Evolutionary conservation across 2,888 invertebrate genomes (phyloP), one percentile per base, ranked within the genome.

Genomic region (Amphipoea oculea): DNA sequence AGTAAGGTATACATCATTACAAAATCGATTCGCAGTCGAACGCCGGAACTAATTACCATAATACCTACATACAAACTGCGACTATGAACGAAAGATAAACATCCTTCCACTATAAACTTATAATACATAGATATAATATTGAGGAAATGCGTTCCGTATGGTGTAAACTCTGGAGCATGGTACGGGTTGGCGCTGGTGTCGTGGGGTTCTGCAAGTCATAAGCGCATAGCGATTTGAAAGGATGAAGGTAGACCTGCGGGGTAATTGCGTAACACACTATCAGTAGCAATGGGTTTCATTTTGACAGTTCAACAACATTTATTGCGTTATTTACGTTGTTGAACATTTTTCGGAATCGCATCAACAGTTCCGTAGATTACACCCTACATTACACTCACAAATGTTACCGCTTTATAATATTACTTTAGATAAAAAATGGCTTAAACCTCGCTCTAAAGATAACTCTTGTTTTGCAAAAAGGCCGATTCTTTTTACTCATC

Each of bases 111-210:
- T 82, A 84, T 76, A 79, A 79, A 82, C 74, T 76, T 76, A 80
- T 81, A 81, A 45, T 77, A 69, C 57, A 70, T 81, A 82, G 75
- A 69, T 86, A 82, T 80, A 86, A 76, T 84, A 88, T 88, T 89
- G 90, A 94, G 95, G 95, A 96, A 96, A 95, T 96, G 95, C 95
- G 96, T 95, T 95, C 91, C 89, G 91, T 92, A 92, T 91, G 91
- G 90, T 93, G 91, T 92, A 92, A 91, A 87, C 88, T 78, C 86
- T 88, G 92, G 90, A 85, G 89, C 90, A 89, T 95, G 94, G 95
- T 92, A 94, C 95, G 90, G 92, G 82, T 81, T 93, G 94, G 94
- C 86, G 87, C 92, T 90, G 88, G 79, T 78, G 71, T 45, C 54
- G n/a, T 71, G 54, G 40, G 60, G 1, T 7, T 76, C 72, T 78